Evolutionary conservation across 2,797 vertebrate genomes (phyloP).

Genomic region (Chrysocyon brachyurus): DNA sequence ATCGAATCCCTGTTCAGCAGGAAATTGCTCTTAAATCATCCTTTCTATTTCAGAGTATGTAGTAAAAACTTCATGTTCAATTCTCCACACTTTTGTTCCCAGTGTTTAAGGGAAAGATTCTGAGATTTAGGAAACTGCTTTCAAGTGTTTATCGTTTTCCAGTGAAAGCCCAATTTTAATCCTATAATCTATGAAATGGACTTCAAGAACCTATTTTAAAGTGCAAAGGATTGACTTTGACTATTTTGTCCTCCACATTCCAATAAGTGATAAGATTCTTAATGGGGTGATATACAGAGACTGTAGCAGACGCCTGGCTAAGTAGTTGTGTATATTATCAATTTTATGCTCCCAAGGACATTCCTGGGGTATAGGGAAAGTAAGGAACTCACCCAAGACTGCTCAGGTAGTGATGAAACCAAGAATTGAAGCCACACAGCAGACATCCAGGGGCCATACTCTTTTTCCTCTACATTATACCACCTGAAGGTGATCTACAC

Average conservation of each 20-base stretch:
- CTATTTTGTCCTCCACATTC: not conserved
- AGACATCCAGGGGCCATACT: not conserved
- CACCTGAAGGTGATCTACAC: not conserved
- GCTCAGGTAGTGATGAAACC: not conserved
- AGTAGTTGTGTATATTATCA: not conserved
- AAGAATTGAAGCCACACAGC: not conserved
- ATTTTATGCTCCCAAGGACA: not conserved
- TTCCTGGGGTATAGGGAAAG: not conserved
- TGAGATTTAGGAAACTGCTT: not conserved
- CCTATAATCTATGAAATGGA: not conserved
- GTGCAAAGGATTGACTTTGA: not conserved
- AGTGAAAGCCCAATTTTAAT: not conserved
- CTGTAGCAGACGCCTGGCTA: not conserved
- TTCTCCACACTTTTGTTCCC: not conserved
- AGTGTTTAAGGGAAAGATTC: not conserved
- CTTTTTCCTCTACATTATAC: not conserved
- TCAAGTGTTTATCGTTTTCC: not conserved
- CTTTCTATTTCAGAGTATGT: not conserved
- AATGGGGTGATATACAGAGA: not conserved
- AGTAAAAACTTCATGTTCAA: not conserved
- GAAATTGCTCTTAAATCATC: not conserved
- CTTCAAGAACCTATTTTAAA: slow-evolving; percentile 30
- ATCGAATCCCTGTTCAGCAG: not conserved
- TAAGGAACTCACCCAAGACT: not conserved
- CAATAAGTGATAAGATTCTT: not conserved